phyloP scores from a whole-genome alignment of 2,797 vertebrate species.

The Gallirallus australis region DNA sequence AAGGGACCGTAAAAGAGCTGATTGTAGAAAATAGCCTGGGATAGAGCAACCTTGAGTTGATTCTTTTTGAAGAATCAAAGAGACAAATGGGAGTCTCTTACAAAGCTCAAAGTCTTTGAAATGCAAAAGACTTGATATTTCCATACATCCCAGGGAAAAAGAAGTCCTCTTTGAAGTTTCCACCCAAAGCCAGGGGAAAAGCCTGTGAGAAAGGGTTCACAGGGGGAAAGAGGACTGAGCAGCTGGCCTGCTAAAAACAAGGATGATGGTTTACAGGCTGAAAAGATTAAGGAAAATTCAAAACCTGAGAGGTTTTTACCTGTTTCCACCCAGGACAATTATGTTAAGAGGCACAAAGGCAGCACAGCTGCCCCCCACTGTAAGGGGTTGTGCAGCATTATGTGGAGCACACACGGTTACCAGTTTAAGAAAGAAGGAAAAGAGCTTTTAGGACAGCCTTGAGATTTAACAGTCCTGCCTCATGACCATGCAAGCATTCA shows the following conservation, averaged over 20 bases:
- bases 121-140: not conserved
- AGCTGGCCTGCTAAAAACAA: not conserved
- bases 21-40: not conserved
- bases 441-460: not conserved
- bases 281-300: not conserved
- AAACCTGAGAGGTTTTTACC: not conserved
- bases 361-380: not conserved
- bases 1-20: not conserved
- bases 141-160: not conserved
- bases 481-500: not conserved
- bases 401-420: not conserved
- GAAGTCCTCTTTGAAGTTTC: not conserved
- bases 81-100: not conserved
- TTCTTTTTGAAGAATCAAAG: not conserved
- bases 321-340: not conserved
- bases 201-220: not conserved
- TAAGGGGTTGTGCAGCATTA: not conserved
- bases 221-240: not conserved
- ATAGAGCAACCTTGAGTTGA: not conserved
- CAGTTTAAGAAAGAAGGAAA: not conserved
- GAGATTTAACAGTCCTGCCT: not conserved
- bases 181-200: not conserved
- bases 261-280: not conserved
- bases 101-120: not conserved
- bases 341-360: not conserved